Percentiles rank a stretch among this genome's conserved stretches.
Conservation (phyloP, 2,797 vertebrate species). For the Apodemus agrarius region DNA sequence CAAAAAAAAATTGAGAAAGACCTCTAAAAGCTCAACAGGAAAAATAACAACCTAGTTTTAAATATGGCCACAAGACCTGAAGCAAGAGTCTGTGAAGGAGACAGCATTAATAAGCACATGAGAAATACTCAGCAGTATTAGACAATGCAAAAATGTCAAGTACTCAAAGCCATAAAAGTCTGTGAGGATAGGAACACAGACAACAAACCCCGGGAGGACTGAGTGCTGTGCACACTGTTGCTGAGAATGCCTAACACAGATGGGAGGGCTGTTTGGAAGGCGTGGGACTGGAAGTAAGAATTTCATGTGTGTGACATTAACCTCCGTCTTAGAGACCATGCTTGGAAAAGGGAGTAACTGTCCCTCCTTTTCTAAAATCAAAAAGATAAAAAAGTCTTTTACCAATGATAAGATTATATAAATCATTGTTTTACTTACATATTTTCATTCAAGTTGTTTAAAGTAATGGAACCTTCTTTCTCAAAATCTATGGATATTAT, state of each 20-base stretch:
- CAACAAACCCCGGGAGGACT: not conserved
- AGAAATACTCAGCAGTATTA: not conserved
- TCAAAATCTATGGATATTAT: slow-evolving; percentile 23
- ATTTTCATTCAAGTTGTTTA: not conserved
- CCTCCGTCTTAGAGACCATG: not conserved
- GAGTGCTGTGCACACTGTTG: not conserved
- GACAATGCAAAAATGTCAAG: not conserved
- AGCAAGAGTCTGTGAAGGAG: not conserved
- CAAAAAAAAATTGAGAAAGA: slow-evolving; percentile 26
- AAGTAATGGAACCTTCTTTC: slow-evolving; percentile 26
- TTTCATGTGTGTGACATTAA: not conserved
- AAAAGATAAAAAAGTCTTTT: slow-evolving; percentile 17
- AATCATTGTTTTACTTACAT: not conserved
- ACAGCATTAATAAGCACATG: not conserved
- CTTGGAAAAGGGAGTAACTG: not conserved
- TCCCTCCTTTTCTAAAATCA: not conserved
- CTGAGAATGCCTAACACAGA: not conserved
- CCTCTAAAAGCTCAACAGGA: not conserved
- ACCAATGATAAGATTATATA: not conserved
- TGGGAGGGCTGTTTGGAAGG: not conserved
- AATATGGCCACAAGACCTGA: not conserved
- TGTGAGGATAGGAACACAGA: not conserved
- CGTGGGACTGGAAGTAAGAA: not conserved
- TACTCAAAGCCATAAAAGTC: not conserved
- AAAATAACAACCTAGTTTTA: not conserved